phyloP scores from a whole-genome alignment of 2,888 invertebrate species.

The Melanophora roralis region DNA sequence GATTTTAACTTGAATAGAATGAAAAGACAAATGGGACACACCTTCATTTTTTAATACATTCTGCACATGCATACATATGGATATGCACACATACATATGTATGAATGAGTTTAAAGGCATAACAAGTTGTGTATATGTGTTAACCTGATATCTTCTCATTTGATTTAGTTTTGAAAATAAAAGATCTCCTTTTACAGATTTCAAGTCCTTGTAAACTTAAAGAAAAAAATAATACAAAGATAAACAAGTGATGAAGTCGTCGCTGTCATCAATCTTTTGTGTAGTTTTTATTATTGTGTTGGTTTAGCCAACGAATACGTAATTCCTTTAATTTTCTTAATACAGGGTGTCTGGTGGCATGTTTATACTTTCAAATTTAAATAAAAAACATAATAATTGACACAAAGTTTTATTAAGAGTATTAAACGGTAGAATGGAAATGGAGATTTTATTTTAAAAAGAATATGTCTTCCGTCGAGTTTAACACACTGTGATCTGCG shows the following conservation, averaged over 20 bases:
- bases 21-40: conserved; percentile 69
- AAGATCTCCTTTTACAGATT: conserved; percentile 47
- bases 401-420: no score
- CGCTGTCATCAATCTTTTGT: conserved; percentile 67
- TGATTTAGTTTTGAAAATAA: conserved; percentile 63
- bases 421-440: no score
- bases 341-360: background rate
- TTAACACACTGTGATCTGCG: no score
- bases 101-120: no score
- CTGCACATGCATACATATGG: no score
- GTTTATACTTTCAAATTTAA: background rate
- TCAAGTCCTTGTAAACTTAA: background rate
- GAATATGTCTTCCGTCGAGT: no score
- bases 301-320: conserved; percentile 30
- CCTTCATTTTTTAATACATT: conserved; percentile 64
- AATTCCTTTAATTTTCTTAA: conserved; percentile 36
- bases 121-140: conserved; percentile 48
- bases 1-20: conserved; percentile 29
- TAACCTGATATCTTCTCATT: conserved; percentile 70
- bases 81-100: no score
- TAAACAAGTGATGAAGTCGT: conserved; percentile 77
- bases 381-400: no score
- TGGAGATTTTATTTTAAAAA: no score
- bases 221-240: conserved; percentile 64
- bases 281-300: background rate